Base-by-base conservation (phyloP, 2,888 invertebrate species). In the Eupithecia dodoneata region DNA sequence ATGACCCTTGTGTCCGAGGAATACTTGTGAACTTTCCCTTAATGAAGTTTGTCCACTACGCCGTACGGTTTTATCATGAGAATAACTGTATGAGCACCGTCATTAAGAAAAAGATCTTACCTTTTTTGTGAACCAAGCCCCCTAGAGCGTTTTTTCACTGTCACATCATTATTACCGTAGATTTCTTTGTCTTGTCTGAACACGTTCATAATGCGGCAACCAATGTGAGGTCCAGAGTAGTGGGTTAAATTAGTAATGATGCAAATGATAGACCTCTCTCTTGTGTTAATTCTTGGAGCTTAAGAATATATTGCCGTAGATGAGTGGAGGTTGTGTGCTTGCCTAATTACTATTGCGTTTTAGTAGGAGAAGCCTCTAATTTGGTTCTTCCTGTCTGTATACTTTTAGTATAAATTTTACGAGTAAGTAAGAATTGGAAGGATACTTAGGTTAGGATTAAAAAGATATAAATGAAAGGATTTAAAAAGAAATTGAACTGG, bases 261-360 rank as follows among this genome's bases (percentile, higher is more conserved):
- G 74, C 65, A 72, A 76, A 78, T 76, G 73, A 74, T 72, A 63
- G 69, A 72, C 74, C 76, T 72, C 71, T 78, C 67, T 73, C 71
- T 69, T 55, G 30, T 55, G 67, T 69, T 76, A 76, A 74, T 70
- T 65, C 74, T 74, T 12, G 42, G 67, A 72, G 73, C 76, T 73
- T 73, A 76, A 42, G 78, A 75, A 78, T 78, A 71, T 78, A 78
- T 75, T 67, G 75, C 75, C 4, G n/a, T 49, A 67, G 78, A 73
- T 71, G 71, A 78, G 77, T 63, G 63, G 59, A 49, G 75, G 75
- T 75, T 30, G 49, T 44, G 65, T 42, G 30, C 73, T 67, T 12
- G 71, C 63, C 30, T 63, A 30, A 30, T 63, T 63, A 30, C 63
- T 63, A 63, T 63, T 63, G 12, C 10, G 18, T 63, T 63, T 18